These are phyloP conservation scores for Drosophila nannoptera DNA, from an alignment of 1,140 invertebrate species.

Conservation along the genomic window DNA sequence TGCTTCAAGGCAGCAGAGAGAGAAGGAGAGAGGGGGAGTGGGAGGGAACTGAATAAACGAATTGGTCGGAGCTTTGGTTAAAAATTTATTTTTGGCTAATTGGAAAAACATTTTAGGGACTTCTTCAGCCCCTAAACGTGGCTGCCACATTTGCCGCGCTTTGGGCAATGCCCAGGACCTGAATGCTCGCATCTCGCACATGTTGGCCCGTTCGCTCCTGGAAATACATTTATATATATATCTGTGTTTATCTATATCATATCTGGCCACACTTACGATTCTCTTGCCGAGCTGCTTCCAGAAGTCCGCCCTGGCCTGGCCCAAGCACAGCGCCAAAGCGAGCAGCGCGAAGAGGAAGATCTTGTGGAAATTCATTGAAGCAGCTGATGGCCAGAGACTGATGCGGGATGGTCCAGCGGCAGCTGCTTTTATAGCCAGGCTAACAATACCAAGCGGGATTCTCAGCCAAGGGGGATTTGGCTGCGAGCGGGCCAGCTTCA, in stretches of 20 bases:
- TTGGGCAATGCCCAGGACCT: constrained; percentile 56
- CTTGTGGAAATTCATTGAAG: constrained; percentile 63
- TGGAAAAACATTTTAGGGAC: not conserved
- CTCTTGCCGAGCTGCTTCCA: constrained; percentile 59
- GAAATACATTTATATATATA: not conserved
- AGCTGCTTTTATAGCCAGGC: constrained; percentile 4
- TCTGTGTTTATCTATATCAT: not conserved
- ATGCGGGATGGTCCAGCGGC: not conserved
- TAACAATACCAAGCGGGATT: not conserved
- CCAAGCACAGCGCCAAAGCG: constrained; percentile 50
- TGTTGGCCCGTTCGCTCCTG: constrained; percentile 68
- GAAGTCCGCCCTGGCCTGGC: constrained; percentile 51
- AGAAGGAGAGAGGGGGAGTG: too few relatives aligned
- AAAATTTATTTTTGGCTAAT: too few relatives aligned
- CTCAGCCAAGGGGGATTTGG: not conserved
- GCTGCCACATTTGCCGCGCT: constrained; percentile 67
- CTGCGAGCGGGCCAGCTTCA: not conserved
- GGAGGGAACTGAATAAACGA: too few relatives aligned
- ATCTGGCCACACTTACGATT: constrained; percentile 40
- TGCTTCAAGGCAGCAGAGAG: too few relatives aligned
- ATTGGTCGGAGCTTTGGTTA: too few relatives aligned
- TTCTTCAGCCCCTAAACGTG: constrained; percentile 43
- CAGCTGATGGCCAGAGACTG: not conserved
- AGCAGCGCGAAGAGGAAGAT: constrained; percentile 57
- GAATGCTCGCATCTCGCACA: constrained; percentile 66